Base-by-base conservation (phyloP, 2,113 vertebrate genomes). In the Hypanus sabinus region DNA sequence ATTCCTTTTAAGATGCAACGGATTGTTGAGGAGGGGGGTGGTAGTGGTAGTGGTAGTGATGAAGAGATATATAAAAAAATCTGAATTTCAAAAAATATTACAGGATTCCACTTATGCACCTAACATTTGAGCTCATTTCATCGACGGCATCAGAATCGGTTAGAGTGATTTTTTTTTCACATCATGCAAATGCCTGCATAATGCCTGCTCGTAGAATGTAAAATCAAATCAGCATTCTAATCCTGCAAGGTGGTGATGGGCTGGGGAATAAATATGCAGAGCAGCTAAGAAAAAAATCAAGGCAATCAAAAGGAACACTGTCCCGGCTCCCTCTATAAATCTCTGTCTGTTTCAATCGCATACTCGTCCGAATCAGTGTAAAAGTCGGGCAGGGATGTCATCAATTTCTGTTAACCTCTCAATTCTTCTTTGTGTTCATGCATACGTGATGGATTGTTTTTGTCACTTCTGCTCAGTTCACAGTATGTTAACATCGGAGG, bases 381-480 rank as follows among this genome's bases (percentile, higher is more conserved):
- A 98, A 98, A 99, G 98, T 98, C 96, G 95, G 97, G 98, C 96
- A 93, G 97, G 98, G 98, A 99, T 99, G 98, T 98, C 98, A 99
- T 99, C 98, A 99, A 99, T 99, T 99, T 98, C 98, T 98, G 98
- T 99, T 99, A 99, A 99, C 97, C 97, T 97, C 98, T 98, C 97
- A 98, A 98, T 99, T 98, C 98, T 97, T 98, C 97, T 98, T 97
- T 98, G 97, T 97, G 98, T 96, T 97, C 97, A 97, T 94, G 96
- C 96, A 95, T 95, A 96, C 94, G 96, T 99, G 98, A 99, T 98
- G 98, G 98, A 99, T 99, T 98, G 97, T 98, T 98, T 99, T 98
- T 99, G 98, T 99, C 98, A 99, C 97, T 98, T 97, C 96, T 97
- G 97, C 97, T 98, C 98, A 96, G 98, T 98, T 99, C 98, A 98